Evolutionary conservation across 1,140 invertebrate genomes (phyloP).

Genomic region (Drosophila mojavensis): DNA sequence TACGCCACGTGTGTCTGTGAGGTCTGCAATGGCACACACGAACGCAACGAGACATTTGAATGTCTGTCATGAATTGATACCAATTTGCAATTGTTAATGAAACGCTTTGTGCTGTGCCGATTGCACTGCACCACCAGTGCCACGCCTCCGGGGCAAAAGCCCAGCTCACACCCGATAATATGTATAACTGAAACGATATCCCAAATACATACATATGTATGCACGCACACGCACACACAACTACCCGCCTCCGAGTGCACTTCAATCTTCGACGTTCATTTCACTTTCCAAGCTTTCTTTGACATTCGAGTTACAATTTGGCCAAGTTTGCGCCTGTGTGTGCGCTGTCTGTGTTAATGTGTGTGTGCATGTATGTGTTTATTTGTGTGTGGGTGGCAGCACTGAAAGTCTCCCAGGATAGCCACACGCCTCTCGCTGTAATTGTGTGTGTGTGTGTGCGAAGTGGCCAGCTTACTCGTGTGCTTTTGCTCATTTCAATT

Average conservation of each 20-base stretch:
- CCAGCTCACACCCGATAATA: slow-evolving; percentile 20
- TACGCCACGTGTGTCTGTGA: slow-evolving; percentile 18
- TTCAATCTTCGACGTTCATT: slow-evolving; percentile 59
- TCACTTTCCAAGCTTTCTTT: slow-evolving; percentile 79
- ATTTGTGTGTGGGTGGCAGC: slow-evolving; percentile 7
- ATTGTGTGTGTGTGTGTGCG: not conserved
- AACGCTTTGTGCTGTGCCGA: slow-evolving; percentile 78
- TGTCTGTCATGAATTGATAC: slow-evolving; percentile 79
- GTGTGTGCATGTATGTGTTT: not conserved
- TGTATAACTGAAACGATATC: slow-evolving; percentile 28
- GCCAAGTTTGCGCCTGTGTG: slow-evolving; percentile 48
- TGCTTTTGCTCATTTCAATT: slow-evolving; percentile 76
- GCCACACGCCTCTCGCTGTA: not conserved
- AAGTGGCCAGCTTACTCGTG: slow-evolving; percentile 29
- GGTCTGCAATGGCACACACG: slow-evolving; percentile 26
- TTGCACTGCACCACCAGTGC: slow-evolving; percentile 51
- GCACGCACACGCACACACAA: slow-evolving; percentile 1
- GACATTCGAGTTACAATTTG: slow-evolving; percentile 74
- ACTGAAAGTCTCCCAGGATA: slow-evolving; percentile 21
- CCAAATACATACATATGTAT: slow-evolving; percentile 9
- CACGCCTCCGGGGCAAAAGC: slow-evolving; percentile 1
- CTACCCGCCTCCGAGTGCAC: slow-evolving; percentile 42
- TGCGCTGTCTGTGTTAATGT: slow-evolving; percentile 10
- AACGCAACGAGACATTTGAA: slow-evolving; percentile 54
- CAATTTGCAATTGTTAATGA: slow-evolving; percentile 83